Evolutionary conservation across 2,888 invertebrate genomes (phyloP).

Genomic region (Lycocerus yunnanus): DNA sequence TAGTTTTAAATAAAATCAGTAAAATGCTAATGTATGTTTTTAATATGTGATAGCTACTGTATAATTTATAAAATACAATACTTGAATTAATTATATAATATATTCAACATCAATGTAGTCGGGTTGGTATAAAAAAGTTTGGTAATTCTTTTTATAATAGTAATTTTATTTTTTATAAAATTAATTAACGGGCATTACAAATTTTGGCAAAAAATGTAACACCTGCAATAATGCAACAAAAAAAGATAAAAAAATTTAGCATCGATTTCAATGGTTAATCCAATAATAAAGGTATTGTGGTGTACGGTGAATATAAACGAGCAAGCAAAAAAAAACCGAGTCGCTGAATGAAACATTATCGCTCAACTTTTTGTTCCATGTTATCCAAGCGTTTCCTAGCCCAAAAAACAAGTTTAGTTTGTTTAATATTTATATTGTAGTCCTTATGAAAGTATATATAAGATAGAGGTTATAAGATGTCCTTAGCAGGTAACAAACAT

Average conservation of each 20-base stretch:
- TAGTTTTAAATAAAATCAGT: background rate
- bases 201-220: conserved; percentile 9
- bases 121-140: background rate
- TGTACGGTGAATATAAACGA: conserved; percentile 15
- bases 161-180: background rate
- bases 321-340: conserved; percentile 21
- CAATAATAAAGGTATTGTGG: conserved; percentile 17
- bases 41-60: background rate
- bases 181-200: background rate
- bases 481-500: conserved; percentile 30
- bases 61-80: background rate
- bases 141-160: background rate
- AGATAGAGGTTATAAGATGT: conserved; percentile 12
- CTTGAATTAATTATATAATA: background rate
- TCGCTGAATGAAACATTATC: conserved; percentile 26
- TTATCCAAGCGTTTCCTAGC: conserved; percentile 21
- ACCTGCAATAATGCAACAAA: conserved; percentile 19
- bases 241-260: conserved; percentile 4
- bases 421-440: conserved; percentile 8
- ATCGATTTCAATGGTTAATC: conserved; percentile 20
- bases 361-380: conserved; percentile 19
- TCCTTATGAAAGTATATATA: conserved; percentile 9
- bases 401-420: conserved; percentile 21
- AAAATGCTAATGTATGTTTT: background rate
- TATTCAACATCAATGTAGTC: background rate